phyloP scores from a whole-genome alignment of 2,888 invertebrate species.

The Patella caerulea region DNA sequence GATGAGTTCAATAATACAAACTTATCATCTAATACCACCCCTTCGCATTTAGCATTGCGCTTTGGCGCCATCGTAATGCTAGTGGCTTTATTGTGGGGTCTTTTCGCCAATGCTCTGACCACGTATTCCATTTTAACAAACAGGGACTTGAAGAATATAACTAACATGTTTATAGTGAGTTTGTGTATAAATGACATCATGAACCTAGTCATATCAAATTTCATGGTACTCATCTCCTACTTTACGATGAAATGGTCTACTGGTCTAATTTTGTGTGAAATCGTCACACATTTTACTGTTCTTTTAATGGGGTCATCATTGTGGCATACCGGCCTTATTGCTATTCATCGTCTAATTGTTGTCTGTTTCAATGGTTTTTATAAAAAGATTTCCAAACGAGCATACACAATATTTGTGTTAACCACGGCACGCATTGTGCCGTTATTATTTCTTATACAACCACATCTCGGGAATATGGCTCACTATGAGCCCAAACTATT shows the following conservation, averaged over 20 bases:
- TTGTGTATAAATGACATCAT: constrained; percentile 68
- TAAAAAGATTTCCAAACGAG: constrained; percentile 66
- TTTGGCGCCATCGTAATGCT: constrained; percentile 63
- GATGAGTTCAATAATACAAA: no score
- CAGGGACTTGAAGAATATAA: constrained; percentile 60
- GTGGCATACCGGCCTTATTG: constrained; percentile 69
- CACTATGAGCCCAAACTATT: constrained; percentile 65
- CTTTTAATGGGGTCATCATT: constrained; percentile 66
- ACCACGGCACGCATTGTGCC: constrained; percentile 66
- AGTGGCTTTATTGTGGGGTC: constrained; percentile 57
- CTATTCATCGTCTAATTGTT: constrained; percentile 67
- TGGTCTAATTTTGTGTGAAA: constrained; percentile 62
- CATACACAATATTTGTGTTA: constrained; percentile 65
- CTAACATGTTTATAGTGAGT: constrained; percentile 68
- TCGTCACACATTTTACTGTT: constrained; percentile 66
- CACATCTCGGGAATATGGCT: constrained; percentile 63
- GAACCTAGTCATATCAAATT: constrained; percentile 63
- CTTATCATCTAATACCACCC: constrained; percentile 31
- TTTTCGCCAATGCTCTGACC: constrained; percentile 63
- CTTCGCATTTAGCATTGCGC: constrained; percentile 53
- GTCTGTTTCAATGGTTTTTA: constrained; percentile 67
- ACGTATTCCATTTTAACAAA: constrained; percentile 56
- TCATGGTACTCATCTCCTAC: constrained; percentile 64
- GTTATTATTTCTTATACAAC: constrained; percentile 61
- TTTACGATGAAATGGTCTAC: constrained; percentile 61